Evolutionary conservation across 2,113 vertebrate genomes (phyloP), one percentile per base, ranked within the genome.

Genomic region (Collichthys lucidus): DNA sequence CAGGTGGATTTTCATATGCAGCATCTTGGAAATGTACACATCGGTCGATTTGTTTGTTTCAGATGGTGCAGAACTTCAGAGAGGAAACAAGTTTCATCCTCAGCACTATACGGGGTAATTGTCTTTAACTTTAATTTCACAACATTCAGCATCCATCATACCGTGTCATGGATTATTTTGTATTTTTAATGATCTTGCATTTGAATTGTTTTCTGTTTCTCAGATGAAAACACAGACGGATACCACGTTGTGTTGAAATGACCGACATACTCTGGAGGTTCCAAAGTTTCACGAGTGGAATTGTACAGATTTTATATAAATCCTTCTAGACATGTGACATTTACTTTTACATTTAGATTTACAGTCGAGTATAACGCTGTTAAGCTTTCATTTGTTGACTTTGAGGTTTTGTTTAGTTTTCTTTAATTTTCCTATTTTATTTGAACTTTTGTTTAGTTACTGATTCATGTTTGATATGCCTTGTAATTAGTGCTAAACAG

Each of bases 51-150:
- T 1, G 2, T 70, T 57, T 4, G 2, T 89, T 74, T 89, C 92
- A 99, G 98, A 98, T 99, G 97, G 96, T 99, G 59, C 96, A 98
- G 89, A 98, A 98, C 94, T 97, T 98, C 90, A 94, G 94, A 85
- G 97, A 99, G 5, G 98, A 99, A 86, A 95, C 95, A 5, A 98
- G 96, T 88, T 99, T 98, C 88, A 90, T 95, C 79, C 96, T 98
- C 94, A 96, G 95, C 90, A 96, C 96, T 42, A 91, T 97, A 46
- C 96, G 97, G 95, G 97, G 98, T 99, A 69, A 74, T 20, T 22
- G 11, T 49, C 10, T 62, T n/a, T 22, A 55, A 49, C 0, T 16
- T 46, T 47, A 1, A 59, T 9, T 11, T 31, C 11, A 22, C 47
- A 19, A 35, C n/a, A 35, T 59, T 69, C 11, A 3, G 1, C 5